Percentiles rank a stretch among this genome's conserved stretches.
These are phyloP conservation scores for Macrochelys suwanniensis DNA, from an alignment of 2,797 vertebrate species.

Conservation along the genomic window DNA sequence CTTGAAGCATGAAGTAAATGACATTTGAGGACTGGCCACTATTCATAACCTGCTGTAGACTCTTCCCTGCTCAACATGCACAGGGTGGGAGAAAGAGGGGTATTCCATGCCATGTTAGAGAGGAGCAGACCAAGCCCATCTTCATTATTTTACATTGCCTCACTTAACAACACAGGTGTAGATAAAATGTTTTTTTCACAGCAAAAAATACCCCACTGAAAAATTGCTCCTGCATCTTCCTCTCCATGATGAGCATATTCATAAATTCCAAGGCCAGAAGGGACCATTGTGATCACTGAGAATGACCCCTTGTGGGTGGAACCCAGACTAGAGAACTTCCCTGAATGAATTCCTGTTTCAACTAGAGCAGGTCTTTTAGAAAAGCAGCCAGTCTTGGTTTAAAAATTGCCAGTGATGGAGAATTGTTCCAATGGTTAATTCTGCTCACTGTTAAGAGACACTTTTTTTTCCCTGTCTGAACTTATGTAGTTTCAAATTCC, in stretches of 20 bases:
- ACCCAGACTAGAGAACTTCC: not conserved
- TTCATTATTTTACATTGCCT: not conserved
- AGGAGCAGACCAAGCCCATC: not conserved
- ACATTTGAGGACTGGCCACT: not conserved
- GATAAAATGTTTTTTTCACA: not conserved
- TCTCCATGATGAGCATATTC: not conserved
- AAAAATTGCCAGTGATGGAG: not conserved
- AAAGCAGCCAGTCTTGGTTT: not conserved
- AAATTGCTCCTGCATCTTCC: not conserved
- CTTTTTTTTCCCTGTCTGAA: too few species aligned
- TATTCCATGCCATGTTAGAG: not conserved
- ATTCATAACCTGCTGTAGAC: not conserved
- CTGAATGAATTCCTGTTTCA: not conserved
- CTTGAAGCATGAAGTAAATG: rapidly evolving
- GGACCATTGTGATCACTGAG: not conserved
- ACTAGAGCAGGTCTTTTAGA: not conserved
- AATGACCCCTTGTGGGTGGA: not conserved
- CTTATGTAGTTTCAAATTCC: not conserved
- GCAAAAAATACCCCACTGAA: not conserved
- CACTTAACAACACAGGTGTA: not conserved
- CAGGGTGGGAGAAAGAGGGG: not conserved
- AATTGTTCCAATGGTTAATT: not conserved
- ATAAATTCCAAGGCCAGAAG: not conserved
- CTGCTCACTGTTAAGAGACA: not conserved
- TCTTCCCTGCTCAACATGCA: not conserved